Base-by-base conservation (phyloP, 2,797 vertebrate species). In the Tokudaia tokunoshimensis region DNA sequence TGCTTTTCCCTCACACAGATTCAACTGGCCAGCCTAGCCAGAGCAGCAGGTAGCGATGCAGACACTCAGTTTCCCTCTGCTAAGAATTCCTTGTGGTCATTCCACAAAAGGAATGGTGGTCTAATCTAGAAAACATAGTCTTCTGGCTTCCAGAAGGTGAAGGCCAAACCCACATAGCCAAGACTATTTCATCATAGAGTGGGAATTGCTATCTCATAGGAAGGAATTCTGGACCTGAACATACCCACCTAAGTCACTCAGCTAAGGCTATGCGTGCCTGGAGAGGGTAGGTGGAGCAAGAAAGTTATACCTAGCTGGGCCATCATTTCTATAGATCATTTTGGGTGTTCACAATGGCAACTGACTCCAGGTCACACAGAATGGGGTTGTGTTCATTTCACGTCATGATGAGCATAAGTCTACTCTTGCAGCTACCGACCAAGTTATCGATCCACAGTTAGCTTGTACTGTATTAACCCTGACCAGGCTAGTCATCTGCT, bases 361-460 rank as follows among this genome's bases (percentile, higher is more conserved):
- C 79, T 5, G 26, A 34, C 17, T 7, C 19, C 6, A 19, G 57
- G 79, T 14, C 19, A 11, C 0, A 17, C 15, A 82, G n/a, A 44
- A 14, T 15, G 44, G 17, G 59, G 8, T 29, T 50, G 37, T 67
- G 17, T 6, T 2, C 14, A 31, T 7, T 0, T 26, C 47, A 11
- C 17, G 3, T 61, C 47, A 20, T 24, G 17, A 1, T 0, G 11
- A 37, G 1, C 24, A n/a, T 11, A 24, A 86, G 57, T 0, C 4
- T 0, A 0, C 31, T 29, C 61, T 63, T 31, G 55, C 41, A 3
- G 24, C 29, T 1, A 26, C n/a, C 2, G 20, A n/a, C 37, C 2
- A 0, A 37, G 3, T 0, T 0, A 17, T 26, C n/a, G 0, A 17
- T 22, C 41, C 55, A 1, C 1, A 6, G 61, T 17, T 3, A 61